Evolutionary conservation across 2,113 vertebrate species (phyloP), one percentile per base, ranked within the genome.

Genomic region (Puntigrus tetrazona): DNA sequence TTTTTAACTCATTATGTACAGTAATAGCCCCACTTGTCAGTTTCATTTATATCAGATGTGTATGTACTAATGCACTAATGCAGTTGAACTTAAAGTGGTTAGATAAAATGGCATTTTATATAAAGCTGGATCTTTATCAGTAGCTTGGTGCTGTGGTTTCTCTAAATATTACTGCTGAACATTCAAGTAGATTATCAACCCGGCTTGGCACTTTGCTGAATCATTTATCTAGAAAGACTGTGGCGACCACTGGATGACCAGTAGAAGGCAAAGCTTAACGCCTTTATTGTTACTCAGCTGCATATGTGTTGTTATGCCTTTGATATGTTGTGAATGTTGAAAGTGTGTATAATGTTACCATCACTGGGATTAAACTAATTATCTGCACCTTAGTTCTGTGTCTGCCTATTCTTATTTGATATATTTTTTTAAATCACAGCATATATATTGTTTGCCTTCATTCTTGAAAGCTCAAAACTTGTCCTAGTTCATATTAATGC

Each of bases 291-390:
- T 77, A 31, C 50, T 22, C 47, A 25, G 29, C 11, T 11, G 27
- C 59, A 67, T 80, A 80, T 65, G 16, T 50, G 45, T 14, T 67
- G 76, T 78, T 57, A 45, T 31, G 77, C 73, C 59, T 80, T 80
- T 80, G 78, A 67, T 9, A 80, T 67, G 41, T 80, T 22, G 16
- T 67, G 59, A 80, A 80, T 80, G 78, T 80, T 31, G 31, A 65
- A 67, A 65, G 4, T 80, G 27, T 67, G 18, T 65, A 34, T 65
- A 80, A 47, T 47, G 41, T 67, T 67, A 47, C 27, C 25, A n/a
- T 47, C 18, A 80, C 78, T 80, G 41, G 29, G 59, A 80, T 45
- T 80, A 80, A 80, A 80, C 20, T 22, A 3, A 67, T 80, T 47
- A 80, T 31, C 43, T 63, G 41, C 59, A 80, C 78, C 78, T 80